phyloP scores from a whole-genome alignment of 2,797 vertebrate species.

The Silurus lanzhouensis region DNA sequence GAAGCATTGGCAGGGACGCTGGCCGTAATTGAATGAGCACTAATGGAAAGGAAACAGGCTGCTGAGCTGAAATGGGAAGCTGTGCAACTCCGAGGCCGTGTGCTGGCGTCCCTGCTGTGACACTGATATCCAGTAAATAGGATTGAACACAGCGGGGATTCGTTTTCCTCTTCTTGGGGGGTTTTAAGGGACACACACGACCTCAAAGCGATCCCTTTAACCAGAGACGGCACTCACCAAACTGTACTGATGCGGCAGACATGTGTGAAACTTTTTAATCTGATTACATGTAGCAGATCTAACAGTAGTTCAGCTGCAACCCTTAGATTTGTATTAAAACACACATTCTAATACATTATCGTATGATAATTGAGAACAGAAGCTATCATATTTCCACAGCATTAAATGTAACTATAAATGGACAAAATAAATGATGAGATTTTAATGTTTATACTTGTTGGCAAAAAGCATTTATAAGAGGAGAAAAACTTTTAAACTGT shows the following conservation, averaged over 20 bases:
- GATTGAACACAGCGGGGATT: slow-evolving; percentile 58
- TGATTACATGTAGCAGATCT: too few species aligned
- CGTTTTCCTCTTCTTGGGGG: slow-evolving; percentile 15
- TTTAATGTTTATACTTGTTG: neutral
- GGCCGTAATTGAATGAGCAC: slow-evolving; percentile 44
- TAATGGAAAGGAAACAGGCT: slow-evolving; percentile 59
- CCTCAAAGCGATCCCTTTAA: slow-evolving; percentile 7
- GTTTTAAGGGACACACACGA: neutral
- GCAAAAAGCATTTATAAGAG: neutral
- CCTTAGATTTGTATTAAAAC: neutral
- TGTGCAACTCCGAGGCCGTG: slow-evolving; percentile 24
- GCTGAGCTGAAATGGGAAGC: slow-evolving; percentile 51
- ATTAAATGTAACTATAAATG: neutral
- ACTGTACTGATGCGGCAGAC: neutral
- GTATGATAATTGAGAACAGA: neutral
- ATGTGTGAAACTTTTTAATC: neutral
- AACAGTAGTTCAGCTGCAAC: neutral
- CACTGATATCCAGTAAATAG: slow-evolving; percentile 60
- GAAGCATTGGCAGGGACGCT: slow-evolving; percentile 25
- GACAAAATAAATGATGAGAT: neutral
- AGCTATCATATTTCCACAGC: neutral
- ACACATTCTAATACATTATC: too few species aligned
- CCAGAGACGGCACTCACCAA: slow-evolving; percentile 1
- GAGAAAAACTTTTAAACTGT: neutral
- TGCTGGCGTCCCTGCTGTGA: slow-evolving; percentile 54